Evolutionary conservation across 1,140 invertebrate species (phyloP).

Genomic region (Steinernema feltiae): DNA sequence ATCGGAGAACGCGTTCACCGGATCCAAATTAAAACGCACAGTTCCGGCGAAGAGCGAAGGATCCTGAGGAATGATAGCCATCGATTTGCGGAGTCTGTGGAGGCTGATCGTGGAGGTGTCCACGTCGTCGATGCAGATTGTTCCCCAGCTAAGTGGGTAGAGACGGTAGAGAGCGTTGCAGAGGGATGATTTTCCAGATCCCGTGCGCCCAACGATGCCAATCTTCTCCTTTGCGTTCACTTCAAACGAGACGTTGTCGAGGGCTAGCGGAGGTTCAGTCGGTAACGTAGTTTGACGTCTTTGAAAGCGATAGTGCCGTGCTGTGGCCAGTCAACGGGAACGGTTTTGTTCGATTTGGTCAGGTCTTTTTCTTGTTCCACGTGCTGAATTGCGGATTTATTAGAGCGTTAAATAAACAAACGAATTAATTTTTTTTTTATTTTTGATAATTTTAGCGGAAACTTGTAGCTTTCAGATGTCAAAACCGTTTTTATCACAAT

Average conservation of each 20-base stretch:
- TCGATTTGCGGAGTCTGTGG: constrained; percentile 69
- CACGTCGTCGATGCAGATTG: constrained; percentile 79
- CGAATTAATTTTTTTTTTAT: background rate
- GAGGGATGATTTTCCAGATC: constrained; percentile 58
- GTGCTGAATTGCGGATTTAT: constrained; percentile 35
- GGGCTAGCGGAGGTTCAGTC: constrained; percentile 34
- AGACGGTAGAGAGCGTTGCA: constrained; percentile 52
- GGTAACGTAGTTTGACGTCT: constrained; percentile 49
- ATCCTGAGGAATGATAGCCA: constrained; percentile 60
- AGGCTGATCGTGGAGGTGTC: constrained; percentile 80
- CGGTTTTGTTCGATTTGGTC: background rate
- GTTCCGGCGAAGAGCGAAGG: constrained; percentile 61
- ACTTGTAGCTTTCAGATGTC: too few species aligned
- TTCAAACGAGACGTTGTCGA: constrained; percentile 50
- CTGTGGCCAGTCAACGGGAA: constrained; percentile 45
- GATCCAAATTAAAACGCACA: constrained; percentile 66
- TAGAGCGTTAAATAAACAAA: background rate
- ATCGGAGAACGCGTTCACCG: constrained; percentile 63
- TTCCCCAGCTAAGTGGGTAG: constrained; percentile 47
- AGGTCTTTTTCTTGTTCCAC: constrained; percentile 41
- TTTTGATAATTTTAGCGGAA: too few species aligned
- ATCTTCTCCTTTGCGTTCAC: constrained; percentile 58
- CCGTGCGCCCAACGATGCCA: constrained; percentile 64
- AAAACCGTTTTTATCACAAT: too few species aligned
- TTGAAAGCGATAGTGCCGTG: constrained; percentile 47